phyloP scores from a whole-genome alignment of 2,797 vertebrate genomes.

The Mergus octosetaceus region DNA sequence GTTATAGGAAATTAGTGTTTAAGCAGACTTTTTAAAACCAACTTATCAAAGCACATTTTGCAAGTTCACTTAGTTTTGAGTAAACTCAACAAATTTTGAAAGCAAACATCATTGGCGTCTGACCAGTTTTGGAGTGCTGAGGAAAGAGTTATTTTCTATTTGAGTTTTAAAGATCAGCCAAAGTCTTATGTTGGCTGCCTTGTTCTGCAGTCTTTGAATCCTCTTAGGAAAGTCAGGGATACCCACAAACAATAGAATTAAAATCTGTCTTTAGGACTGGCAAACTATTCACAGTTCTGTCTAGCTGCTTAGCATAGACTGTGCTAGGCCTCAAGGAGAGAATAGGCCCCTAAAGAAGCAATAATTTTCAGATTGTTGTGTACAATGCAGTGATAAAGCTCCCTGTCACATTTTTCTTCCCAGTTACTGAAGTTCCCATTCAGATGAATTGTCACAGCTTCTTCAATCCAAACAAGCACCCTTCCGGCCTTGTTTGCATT shows the following conservation, averaged over 20 bases:
- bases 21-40: not conserved
- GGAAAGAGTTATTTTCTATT: not conserved
- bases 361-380: slow-evolving; percentile 85
- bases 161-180: slow-evolving; percentile 56
- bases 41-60: not conserved
- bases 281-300: slow-evolving; percentile 75
- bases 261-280: slow-evolving; percentile 78
- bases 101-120: not conserved
- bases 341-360: slow-evolving; percentile 80
- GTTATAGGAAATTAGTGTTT: not conserved
- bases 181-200: slow-evolving; percentile 56
- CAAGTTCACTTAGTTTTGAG: slow-evolving; percentile 19
- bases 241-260: slow-evolving; percentile 80
- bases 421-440: slow-evolving; percentile 90
- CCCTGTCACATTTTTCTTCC: slow-evolving; percentile 93
- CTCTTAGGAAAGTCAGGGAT: slow-evolving; percentile 78
- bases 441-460: slow-evolving; percentile 84
- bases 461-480: slow-evolving; percentile 82
- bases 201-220: slow-evolving; percentile 73
- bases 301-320: slow-evolving; percentile 83
- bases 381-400: slow-evolving; percentile 87
- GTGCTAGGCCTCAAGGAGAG: slow-evolving; percentile 77
- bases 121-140: not conserved
- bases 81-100: slow-evolving; percentile 35
- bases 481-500: slow-evolving; percentile 91